Evolutionary conservation across 2,888 invertebrate genomes (phyloP).

Genomic region (Acronicta psi): DNA sequence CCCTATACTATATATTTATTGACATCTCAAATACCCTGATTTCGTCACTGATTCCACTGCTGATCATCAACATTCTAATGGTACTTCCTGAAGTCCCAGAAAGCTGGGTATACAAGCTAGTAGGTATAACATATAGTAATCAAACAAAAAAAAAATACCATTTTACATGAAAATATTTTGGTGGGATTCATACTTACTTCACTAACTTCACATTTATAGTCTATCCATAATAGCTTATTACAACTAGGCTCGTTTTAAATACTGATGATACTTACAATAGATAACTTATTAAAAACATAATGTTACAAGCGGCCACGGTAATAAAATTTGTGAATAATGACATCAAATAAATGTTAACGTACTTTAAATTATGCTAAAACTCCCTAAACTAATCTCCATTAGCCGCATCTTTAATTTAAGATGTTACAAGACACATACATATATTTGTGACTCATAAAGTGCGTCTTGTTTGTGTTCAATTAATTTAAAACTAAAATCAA

Average conservation of each 20-base stretch:
- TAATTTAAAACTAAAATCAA: slow-evolving; percentile 83
- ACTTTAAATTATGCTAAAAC: slow-evolving; percentile 75
- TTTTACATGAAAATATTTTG: too few species aligned
- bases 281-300: slow-evolving; percentile 56
- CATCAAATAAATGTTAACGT: slow-evolving; percentile 67
- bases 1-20: too few species aligned
- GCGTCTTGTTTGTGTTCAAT: slow-evolving; percentile 83
- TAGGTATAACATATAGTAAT: too few species aligned
- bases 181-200: too few species aligned
- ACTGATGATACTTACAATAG: slow-evolving; percentile 34
- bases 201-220: too few species aligned
- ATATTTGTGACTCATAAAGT: slow-evolving; percentile 74
- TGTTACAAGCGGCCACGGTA: slow-evolving; percentile 63
- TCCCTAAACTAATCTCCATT: slow-evolving; percentile 68
- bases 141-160: too few species aligned
- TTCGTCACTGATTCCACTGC: too few species aligned
- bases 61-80: too few species aligned
- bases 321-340: slow-evolving; percentile 77
- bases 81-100: too few species aligned
- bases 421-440: slow-evolving; percentile 66
- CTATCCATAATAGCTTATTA: neutral
- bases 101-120: too few species aligned
- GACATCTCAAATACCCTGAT: too few species aligned
- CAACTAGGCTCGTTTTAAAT: neutral
- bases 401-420: slow-evolving; percentile 67